Evolutionary conservation across 2,888 invertebrate genomes (phyloP), one percentile per base, ranked within the genome.

Genomic region (Busseola fusca): DNA sequence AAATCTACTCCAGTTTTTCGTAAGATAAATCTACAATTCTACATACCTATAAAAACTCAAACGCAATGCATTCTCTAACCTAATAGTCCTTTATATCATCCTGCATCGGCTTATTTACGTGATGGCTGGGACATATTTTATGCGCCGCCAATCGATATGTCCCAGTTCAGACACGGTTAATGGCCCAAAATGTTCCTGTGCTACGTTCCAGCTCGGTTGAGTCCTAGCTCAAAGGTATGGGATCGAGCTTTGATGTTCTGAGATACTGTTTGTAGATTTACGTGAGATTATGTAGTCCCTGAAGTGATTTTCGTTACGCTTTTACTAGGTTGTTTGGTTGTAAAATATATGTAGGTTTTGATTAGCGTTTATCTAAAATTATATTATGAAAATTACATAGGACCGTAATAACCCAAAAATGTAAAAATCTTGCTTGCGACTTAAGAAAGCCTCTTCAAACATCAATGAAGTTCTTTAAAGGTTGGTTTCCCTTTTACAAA

Each of bases 131-230:
- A 83, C 87, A 91, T 92, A 93, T 91, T 92, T 93, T 91, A 93
- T 87, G 87, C 84, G 83, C 80, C 84, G 81, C 87, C 88, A 91
- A 91, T 93, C 93, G 93, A 93, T 93, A 88, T 86, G 88, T 89
- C 84, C 86, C 85, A 84, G 85, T 87, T 85, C 89, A 90, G 90
- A 89, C 91, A 86, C 85, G 72, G 88, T 88, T 90, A 93, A 92
- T 92, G 91, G 91, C 69, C 91, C 90, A 90, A 86, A 89, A 87
- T 89, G 87, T 87, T 86, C 87, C 87, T 78, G 78, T 70, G n/a
- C 57, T 57, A 25, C 58, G 66, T 75, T 56, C 59, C 57, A 34
- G 37, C 57, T 68, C 66, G 57, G 68, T 66, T 74, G 54, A 40
- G 50, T 50, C 58, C 64, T 58, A 69, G 74, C 64, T 68, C 68